A percentile compares a stretch with the other conserved stretches of the same genome.
Evolutionary conservation across 1,140 invertebrate genomes (phyloP).

Genomic region (Sesamia nonagrioides): DNA sequence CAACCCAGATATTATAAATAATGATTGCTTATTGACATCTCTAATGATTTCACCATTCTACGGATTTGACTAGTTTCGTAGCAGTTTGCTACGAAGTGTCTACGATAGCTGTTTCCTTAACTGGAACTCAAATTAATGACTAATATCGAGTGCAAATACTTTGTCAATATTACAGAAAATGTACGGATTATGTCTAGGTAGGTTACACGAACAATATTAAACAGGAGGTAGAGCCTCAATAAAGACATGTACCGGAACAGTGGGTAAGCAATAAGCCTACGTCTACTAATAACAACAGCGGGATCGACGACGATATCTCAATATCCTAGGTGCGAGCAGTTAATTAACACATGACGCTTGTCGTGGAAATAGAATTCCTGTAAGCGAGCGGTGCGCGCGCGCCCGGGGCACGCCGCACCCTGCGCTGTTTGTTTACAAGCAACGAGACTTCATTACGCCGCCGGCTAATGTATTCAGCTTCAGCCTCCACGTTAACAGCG

Average conservation of each 20-base stretch:
- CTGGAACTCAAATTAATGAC: neutral
- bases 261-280: constrained; percentile 81
- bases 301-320: constrained; percentile 85
- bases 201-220: constrained; percentile 44
- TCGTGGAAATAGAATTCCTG: constrained; percentile 87
- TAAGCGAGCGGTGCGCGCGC: constrained; percentile 78
- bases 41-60: neutral
- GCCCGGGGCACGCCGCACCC: constrained; percentile 70
- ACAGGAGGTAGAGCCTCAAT: constrained; percentile 55
- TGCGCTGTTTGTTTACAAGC: constrained; percentile 85
- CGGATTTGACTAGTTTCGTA: neutral
- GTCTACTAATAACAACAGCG: constrained; percentile 85
- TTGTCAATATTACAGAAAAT: neutral
- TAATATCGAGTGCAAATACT: neutral
- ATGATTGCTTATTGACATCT: neutral
- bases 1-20: no score
- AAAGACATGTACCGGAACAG: constrained; percentile 59
- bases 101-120: neutral
- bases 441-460: constrained; percentile 87
- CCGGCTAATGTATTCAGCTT: constrained; percentile 87
- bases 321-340: constrained; percentile 85
- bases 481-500: constrained; percentile 86
- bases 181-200: neutral
- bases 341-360: constrained; percentile 87
- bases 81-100: neutral